Evolutionary conservation across 2,888 invertebrate genomes (phyloP).

Genomic region (Limnephilus auricula): DNA sequence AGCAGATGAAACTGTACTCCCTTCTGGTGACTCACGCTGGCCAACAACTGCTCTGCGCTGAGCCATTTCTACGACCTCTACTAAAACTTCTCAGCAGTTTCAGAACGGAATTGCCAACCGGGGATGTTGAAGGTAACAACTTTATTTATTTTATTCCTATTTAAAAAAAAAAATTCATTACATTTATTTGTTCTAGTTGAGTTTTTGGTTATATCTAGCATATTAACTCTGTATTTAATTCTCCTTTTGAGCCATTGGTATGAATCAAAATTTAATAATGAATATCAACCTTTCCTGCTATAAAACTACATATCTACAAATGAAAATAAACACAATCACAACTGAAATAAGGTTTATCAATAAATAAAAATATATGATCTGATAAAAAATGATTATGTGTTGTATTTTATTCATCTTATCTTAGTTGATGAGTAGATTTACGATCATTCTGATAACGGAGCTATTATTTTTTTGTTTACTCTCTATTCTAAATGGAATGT

Average conservation of each 20-base stretch:
- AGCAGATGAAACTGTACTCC: conserved; percentile 93
- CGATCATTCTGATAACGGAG: background rate
- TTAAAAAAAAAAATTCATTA: no score
- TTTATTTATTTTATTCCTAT: background rate
- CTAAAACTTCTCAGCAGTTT: conserved; percentile 89
- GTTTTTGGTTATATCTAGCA: no score
- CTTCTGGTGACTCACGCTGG: conserved; percentile 89
- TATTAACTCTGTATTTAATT: no score
- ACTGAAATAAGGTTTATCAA: background rate
- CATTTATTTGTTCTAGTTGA: no score
- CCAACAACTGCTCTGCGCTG: conserved; percentile 90
- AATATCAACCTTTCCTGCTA: background rate
- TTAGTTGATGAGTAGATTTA: background rate
- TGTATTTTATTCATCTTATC: background rate
- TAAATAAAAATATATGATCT: background rate
- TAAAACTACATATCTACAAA: background rate
- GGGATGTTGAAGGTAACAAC: conserved; percentile 85
- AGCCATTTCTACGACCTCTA: conserved; percentile 92
- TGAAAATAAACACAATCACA: background rate
- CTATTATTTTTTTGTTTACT: background rate
- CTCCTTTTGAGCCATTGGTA: no score
- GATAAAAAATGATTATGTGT: background rate
- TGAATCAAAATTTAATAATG: no score
- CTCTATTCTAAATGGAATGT: background rate
- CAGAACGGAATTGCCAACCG: conserved; percentile 85